Percentiles rank a stretch among this genome's conserved stretches.
These are phyloP conservation scores for Halictus quadricinctus DNA, from an alignment of 2,888 invertebrate species.

Conservation along the genomic window DNA sequence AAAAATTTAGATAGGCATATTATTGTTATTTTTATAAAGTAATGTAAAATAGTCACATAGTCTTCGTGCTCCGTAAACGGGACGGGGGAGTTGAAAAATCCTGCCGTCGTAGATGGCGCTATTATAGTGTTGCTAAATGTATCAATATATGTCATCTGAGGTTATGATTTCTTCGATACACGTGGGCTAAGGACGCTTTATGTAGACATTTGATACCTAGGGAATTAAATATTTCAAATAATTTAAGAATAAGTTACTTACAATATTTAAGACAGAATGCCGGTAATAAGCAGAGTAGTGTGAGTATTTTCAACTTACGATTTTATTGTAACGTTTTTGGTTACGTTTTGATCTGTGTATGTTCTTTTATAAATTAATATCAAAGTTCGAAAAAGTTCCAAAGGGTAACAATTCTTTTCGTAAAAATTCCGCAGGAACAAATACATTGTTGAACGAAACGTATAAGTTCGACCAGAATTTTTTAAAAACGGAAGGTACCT, in stretches of 20 bases:
- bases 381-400: no score
- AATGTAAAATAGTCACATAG: no score
- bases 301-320: slow-evolving; percentile 72
- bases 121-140: not conserved
- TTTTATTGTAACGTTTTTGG: not conserved
- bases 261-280: slow-evolving; percentile 64
- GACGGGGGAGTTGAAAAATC: no score
- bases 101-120: not conserved
- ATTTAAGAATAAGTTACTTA: not conserved
- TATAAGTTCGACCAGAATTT: no score
- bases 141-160: not conserved
- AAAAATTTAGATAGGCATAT: no score
- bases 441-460: no score
- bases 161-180: not conserved
- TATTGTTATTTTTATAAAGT: no score
- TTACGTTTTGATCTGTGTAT: slow-evolving; percentile 29
- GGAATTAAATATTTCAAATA: not conserved
- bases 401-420: no score
- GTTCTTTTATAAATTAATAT: not conserved
- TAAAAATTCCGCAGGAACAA: no score
- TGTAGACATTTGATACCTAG: not conserved
- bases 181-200: not conserved
- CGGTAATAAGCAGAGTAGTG: slow-evolving; percentile 81
- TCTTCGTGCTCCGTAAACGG: no score
- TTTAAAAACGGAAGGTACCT: no score